Conservation (phyloP, 2,888 invertebrate genomes). For the Polyommatus icarus region DNA sequence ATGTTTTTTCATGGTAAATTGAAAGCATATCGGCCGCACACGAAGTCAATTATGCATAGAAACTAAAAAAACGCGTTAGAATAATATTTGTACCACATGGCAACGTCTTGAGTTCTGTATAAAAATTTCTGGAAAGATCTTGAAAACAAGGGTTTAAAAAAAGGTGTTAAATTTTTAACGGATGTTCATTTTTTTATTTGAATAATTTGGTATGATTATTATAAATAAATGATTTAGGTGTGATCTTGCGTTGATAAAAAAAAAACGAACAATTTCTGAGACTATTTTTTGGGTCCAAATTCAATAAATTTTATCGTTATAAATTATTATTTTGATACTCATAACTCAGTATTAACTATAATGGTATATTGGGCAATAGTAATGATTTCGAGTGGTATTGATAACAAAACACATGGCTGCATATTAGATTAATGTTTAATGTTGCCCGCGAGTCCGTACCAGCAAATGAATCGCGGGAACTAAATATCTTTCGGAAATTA, state of each 20-base stretch:
- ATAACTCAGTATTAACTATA: not conserved
- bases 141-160: not conserved
- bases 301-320: too few species aligned
- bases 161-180: not conserved
- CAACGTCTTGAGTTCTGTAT: not conserved
- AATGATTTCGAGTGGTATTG: not conserved
- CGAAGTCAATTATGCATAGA: constrained; percentile 4
- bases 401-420: constrained; percentile 13
- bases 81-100: constrained; percentile 14
- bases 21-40: constrained; percentile 7
- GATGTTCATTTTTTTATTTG: not conserved
- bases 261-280: too few species aligned
- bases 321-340: not conserved
- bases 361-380: constrained; percentile 2
- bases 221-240: too few species aligned
- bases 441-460: not conserved
- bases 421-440: not conserved
- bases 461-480: not conserved
- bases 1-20: not conserved
- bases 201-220: not conserved
- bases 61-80: not conserved
- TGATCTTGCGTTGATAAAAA: too few species aligned
- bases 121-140: not conserved
- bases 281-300: too few species aligned
- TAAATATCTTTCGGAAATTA: too few species aligned